Evolutionary conservation across 53 echinoderm and acorn worm species (phyloP).

Genomic region (Zoroaster sp.): DNA sequence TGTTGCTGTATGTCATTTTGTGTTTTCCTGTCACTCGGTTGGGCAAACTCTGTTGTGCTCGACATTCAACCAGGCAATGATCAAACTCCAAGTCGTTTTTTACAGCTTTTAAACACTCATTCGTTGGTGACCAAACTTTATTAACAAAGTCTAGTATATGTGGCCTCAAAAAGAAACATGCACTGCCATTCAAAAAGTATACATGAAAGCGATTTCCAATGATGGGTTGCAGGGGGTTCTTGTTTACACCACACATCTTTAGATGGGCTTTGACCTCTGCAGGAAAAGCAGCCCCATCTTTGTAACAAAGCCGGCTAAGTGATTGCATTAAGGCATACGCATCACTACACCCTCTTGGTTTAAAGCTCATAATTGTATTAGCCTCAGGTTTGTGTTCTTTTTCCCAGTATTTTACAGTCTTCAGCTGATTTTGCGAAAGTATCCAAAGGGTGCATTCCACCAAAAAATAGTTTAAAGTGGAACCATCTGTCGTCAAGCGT

Average conservation of each 20-base stretch:
- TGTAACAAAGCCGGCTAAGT: background rate
- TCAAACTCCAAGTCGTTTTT: conserved; percentile 16
- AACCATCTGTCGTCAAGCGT: background rate
- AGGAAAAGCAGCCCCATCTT: conserved; percentile 23
- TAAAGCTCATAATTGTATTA: background rate
- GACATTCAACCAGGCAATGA: background rate
- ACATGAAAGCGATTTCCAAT: conserved; percentile 36
- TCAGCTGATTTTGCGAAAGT: conserved; percentile 22
- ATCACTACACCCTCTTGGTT: background rate
- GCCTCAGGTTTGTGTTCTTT: background rate
- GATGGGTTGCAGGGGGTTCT: conserved; percentile 13
- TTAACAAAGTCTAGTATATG: background rate
- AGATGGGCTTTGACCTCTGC: conserved; percentile 28
- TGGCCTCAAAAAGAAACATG: background rate
- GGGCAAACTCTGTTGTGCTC: conserved; percentile 5
- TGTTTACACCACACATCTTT: conserved; percentile 2
- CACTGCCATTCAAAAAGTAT: conserved; percentile 20
- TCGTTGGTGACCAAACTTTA: background rate
- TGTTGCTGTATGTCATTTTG: conserved; percentile 5
- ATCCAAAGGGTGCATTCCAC: conserved; percentile 18
- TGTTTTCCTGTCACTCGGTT: background rate
- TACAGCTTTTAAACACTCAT: conserved; percentile 25
- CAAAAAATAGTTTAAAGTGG: background rate
- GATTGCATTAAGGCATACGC: background rate
- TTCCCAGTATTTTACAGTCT: background rate